Conservation (phyloP, 2,797 vertebrate genomes). For the Phrynocephalus vlangalii region DNA sequence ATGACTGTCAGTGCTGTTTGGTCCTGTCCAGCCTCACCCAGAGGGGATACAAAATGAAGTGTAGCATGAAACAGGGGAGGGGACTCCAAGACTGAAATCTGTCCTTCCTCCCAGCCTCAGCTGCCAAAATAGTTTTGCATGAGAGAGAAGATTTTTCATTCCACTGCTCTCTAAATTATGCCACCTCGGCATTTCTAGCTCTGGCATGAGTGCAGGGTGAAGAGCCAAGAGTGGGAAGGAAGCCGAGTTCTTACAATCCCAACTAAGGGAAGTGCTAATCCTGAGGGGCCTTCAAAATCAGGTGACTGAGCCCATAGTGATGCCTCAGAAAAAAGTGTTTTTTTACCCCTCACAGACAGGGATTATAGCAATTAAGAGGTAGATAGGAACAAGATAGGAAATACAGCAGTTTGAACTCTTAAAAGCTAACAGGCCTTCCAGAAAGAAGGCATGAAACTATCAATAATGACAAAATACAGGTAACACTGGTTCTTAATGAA, state of each 20-base stretch:
- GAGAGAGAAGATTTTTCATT: conserved; percentile 46
- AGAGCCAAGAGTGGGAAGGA: background rate
- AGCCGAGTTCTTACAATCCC: background rate
- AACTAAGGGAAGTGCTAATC: conserved; percentile 2
- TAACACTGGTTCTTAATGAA: background rate
- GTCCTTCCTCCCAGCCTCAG: conserved; percentile 21
- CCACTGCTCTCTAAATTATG: conserved; percentile 45
- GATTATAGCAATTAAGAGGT: background rate
- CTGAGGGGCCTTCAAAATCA: background rate
- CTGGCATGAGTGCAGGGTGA: background rate
- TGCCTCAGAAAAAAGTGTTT: background rate
- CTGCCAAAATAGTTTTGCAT: conserved; percentile 59
- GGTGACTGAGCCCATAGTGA: background rate
- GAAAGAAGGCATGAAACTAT: background rate
- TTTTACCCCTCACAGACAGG: background rate
- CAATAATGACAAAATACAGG: background rate
- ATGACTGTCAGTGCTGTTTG: conserved; percentile 18
- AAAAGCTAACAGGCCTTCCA: background rate
- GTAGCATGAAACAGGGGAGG: background rate
- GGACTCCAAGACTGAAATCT: conserved; percentile 31
- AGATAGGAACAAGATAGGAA: background rate
- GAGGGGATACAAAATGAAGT: conserved; percentile 51
- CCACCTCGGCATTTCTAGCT: conserved; percentile 44
- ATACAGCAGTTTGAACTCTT: background rate
- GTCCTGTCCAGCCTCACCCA: conserved; percentile 56